Base-by-base conservation (phyloP, 2,888 invertebrate genomes). In the Cylindroiulus punctatus region DNA sequence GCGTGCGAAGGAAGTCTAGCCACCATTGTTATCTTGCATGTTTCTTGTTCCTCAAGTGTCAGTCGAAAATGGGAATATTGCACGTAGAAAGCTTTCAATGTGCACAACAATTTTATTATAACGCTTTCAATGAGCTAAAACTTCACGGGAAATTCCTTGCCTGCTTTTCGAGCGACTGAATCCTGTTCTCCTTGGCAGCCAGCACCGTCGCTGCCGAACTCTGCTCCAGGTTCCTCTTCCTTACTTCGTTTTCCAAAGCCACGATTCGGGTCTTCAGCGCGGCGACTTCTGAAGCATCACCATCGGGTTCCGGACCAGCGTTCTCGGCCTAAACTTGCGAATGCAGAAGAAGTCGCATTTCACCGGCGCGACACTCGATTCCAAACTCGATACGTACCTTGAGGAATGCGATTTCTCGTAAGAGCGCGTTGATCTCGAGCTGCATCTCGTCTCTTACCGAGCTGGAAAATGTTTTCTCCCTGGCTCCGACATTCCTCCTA, bases 161-260 rank as follows among this genome's bases (percentile, higher is more conserved):
- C 65, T 85, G 85, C 19, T 85, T 57, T 85, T 85, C 65, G 0
- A 85, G 85, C 0, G 57, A 32, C 32, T 57, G 32, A 19, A 85
- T 76, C 32, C 42, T 32, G 17, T 32, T n/a, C 12, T 57, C 76
- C 42, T 85, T 85, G 30, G 42, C 36, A 1, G 30, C 14, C n/a
- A 85, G 19, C 8, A 36, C 65, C n/a, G 32, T 32, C 1, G 19
- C 36, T n/a, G 42, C 12, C 17, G 85, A 85, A 36, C 57, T 85
- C 30, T 65, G 30, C 57, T 85, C 85, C 65, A 85, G 26, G 36
- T 85, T 85, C 76, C 76, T 57, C n/a, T 32, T 44, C 76, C 76
- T 26, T n/a, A 85, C 40, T 76, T 85, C 85, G 36, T 76, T 85
- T 76, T 85, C 85, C 65, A 85, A 36, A 19, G 32, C 76, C 57